A percentile compares a stretch with the other conserved stretches of the same genome.
These are phyloP conservation scores for Diuraphis noxia DNA, from an alignment of 1,140 invertebrate species.

Conservation along the genomic window DNA sequence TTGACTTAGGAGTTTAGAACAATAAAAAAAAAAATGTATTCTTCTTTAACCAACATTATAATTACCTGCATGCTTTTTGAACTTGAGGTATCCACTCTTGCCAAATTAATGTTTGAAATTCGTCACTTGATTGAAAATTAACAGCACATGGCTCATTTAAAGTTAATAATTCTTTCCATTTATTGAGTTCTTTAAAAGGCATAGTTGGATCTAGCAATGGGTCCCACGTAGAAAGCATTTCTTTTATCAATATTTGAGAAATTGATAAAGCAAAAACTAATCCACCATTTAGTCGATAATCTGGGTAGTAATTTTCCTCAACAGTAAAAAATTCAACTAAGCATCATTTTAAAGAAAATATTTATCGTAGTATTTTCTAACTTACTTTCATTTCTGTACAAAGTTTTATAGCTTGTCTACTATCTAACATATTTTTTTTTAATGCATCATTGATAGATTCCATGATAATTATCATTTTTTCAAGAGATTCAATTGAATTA, in stretches of 20 bases:
- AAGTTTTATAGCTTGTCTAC: conserved; percentile 69
- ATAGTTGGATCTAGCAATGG: conserved; percentile 69
- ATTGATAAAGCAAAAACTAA: conserved; percentile 69
- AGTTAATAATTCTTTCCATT: conserved; percentile 74
- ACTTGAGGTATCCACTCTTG: conserved; percentile 85
- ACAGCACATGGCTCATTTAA: conserved; percentile 57
- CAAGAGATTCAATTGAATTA: conserved; percentile 72
- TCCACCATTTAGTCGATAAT: conserved; percentile 70
- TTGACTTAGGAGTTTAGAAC: background rate
- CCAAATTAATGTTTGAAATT: conserved; percentile 71
- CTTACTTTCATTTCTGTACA: conserved; percentile 48
- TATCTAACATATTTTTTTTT: conserved; percentile 64
- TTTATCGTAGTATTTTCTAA: background rate
- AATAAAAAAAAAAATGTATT: background rate
- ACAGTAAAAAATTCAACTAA: conserved; percentile 33
- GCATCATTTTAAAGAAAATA: background rate
- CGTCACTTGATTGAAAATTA: conserved; percentile 15
- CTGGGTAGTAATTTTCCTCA: conserved; percentile 65
- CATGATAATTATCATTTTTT: conserved; percentile 72
- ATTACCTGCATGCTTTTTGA: conserved; percentile 70
- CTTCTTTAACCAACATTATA: conserved; percentile 49
- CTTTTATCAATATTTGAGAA: conserved; percentile 70
- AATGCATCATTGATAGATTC: conserved; percentile 68
- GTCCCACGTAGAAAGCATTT: conserved; percentile 73
- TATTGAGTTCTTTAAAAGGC: conserved; percentile 69